These are phyloP conservation scores for Neosilurus mollespiculum DNA, from an alignment of 2,797 vertebrate species.

Conservation along the genomic window DNA sequence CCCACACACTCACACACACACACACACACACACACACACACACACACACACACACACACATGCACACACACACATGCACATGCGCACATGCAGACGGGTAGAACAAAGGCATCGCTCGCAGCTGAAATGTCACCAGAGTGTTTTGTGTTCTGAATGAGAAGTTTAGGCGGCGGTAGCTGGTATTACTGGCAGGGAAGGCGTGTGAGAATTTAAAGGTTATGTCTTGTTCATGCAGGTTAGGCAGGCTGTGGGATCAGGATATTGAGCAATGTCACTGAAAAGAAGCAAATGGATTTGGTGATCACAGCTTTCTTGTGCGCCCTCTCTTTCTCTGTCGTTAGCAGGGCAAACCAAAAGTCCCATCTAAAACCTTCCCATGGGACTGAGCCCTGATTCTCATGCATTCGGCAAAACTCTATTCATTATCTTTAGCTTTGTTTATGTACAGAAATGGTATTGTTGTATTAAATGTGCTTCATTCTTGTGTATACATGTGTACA, in stretches of 20 bases:
- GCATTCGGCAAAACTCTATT: neutral
- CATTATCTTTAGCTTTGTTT: neutral
- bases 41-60: neutral
- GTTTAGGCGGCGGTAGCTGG: conserved; percentile 10
- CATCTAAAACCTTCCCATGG: neutral
- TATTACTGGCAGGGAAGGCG: conserved; percentile 41
- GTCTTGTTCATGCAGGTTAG: conserved; percentile 53
- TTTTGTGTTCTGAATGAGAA: conserved; percentile 45
- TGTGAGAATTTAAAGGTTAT: conserved; percentile 55
- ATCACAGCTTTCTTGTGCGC: conserved; percentile 40
- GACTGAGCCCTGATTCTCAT: neutral
- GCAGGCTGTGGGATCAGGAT: conserved; percentile 46
- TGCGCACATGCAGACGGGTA: conserved; percentile 26
- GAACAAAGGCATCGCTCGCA: conserved; percentile 53
- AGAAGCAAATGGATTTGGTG: conserved; percentile 45
- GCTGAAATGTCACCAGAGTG: conserved; percentile 53
- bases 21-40: conserved; percentile 28
- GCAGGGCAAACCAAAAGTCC: neutral
- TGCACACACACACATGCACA: conserved; percentile 16
- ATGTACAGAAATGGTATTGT: neutral
- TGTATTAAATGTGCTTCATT: neutral
- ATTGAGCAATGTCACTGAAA: conserved; percentile 53
- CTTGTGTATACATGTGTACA: neutral
- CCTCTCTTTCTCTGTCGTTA: neutral
- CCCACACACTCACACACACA: conserved; percentile 26